These are phyloP conservation scores for Pitta sordida DNA, from an alignment of 2,113 vertebrate species.

Conservation along the genomic window DNA sequence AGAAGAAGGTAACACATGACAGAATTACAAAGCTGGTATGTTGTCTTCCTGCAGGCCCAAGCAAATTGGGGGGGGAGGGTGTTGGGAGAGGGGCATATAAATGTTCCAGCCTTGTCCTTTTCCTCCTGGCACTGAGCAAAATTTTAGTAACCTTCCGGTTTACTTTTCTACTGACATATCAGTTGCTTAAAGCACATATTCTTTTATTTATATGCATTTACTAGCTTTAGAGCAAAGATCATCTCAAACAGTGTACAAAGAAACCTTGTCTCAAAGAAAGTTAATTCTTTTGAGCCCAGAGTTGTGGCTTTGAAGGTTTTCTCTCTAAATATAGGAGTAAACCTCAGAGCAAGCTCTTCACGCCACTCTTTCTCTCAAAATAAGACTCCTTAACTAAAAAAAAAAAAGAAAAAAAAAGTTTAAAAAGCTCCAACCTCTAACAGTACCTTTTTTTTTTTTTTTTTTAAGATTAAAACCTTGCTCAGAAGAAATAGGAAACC, in stretches of 20 bases:
- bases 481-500: not conserved
- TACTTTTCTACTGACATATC: not conserved
- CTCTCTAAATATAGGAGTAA: not conserved
- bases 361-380: not conserved
- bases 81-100: no score
- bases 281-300: not conserved
- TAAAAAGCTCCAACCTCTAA: not conserved
- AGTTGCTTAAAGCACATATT: not conserved
- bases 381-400: not conserved
- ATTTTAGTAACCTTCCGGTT: not conserved
- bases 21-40: not conserved
- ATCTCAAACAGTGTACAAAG: not conserved
- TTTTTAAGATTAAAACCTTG: constrained; percentile 2
- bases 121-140: not conserved
- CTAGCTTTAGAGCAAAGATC: not conserved
- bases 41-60: not conserved
- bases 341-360: not conserved
- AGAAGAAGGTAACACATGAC: accelerated
- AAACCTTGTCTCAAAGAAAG: not conserved
- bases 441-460: not conserved
- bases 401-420: not conserved
- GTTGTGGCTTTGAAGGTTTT: not conserved
- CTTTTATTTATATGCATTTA: not conserved
- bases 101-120: not conserved
- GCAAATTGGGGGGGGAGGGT: not conserved